Base-by-base conservation (phyloP, 2,888 invertebrate species). In the Chloroclysta siterata region DNA sequence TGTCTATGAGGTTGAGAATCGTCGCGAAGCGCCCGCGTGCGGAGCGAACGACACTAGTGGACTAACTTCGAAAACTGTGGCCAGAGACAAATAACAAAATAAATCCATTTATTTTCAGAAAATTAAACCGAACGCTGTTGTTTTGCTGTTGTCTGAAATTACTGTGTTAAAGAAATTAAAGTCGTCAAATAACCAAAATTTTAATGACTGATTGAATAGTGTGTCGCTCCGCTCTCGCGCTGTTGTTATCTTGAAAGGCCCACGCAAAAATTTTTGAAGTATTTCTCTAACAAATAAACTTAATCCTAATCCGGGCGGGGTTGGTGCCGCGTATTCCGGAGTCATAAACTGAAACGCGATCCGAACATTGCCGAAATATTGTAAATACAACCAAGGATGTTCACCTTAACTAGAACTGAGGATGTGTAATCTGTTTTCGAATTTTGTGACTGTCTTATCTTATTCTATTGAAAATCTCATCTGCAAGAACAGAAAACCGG, bases 1-100 rank as follows among this genome's bases (percentile, higher is more conserved):
- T 95, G 95, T 94, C 95, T 96, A 95, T 96, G 94, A 93, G 89
- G 83, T 94, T 95, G 96, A 95, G 95, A 95, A 94, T 94, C 93
- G 90, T 93, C 89, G 84, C 88, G 79, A 36, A 76, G 78, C 82
- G 82, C 81, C 81, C 83, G 83, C 83, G 76, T 79, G 87, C 85
- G 84, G 81, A 84, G 82, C 81, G 74, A 71, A 74, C 72, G 71
- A 76, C 73, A 71, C 75, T 81, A 78, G 70, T 74, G 75, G 70
- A 62, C 56, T 69, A 71, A 70, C 66, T 39, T 73, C 75, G 72
- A 74, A 63, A 77, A 69, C 70, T 66, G 72, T 72, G 72, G 72
- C 72, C 72, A 71, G 72, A 70, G 68, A 60, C 55, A 63, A 67
- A 69, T 56, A 66, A 50, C 57, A 66, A 72, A 22, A 58, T 51